Conservation (phyloP, 2,888 invertebrate species). For the Andrena trimmerana region DNA sequence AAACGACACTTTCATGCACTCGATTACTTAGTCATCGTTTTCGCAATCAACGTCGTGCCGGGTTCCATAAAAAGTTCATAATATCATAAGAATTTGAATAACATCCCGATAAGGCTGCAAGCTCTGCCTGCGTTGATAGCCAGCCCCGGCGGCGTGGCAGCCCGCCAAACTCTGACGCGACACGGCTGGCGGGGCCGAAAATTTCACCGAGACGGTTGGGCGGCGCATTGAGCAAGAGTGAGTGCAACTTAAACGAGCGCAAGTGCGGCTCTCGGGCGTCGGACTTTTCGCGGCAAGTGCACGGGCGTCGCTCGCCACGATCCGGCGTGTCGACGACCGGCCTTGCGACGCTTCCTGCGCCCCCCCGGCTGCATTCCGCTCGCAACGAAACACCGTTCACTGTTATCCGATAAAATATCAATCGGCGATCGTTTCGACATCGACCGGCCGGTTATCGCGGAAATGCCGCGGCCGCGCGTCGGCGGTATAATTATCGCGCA, state of each 20-base stretch:
- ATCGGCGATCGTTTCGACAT: constrained; percentile 14
- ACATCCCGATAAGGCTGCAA: too few species aligned
- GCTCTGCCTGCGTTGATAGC: background rate
- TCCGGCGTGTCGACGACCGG: constrained; percentile 76
- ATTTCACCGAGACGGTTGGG: constrained; percentile 29
- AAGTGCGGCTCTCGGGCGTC: constrained; percentile 11
- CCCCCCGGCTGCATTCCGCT: constrained; percentile 33
- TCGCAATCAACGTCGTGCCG: too few species aligned
- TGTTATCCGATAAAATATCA: constrained; percentile 45
- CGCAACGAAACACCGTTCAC: constrained; percentile 39
- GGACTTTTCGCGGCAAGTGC: constrained; percentile 26
- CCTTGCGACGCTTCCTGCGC: constrained; percentile 76
- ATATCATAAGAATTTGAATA: too few species aligned
- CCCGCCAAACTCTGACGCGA: background rate
- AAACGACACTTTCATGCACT: too few species aligned
- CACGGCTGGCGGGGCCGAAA: background rate
- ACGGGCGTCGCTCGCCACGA: constrained; percentile 39
- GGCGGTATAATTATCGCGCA: constrained; percentile 4
- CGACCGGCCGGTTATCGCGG: background rate
- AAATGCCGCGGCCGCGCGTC: background rate
- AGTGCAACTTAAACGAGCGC: constrained; percentile 30
- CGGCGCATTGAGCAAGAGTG: constrained; percentile 20
- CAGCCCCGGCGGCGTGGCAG: background rate
- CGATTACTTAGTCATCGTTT: too few species aligned
- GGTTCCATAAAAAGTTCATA: too few species aligned